Evolutionary conservation across 1,140 invertebrate species (phyloP), one percentile per base, ranked within the genome.

Genomic region (Drosophila parvula): DNA sequence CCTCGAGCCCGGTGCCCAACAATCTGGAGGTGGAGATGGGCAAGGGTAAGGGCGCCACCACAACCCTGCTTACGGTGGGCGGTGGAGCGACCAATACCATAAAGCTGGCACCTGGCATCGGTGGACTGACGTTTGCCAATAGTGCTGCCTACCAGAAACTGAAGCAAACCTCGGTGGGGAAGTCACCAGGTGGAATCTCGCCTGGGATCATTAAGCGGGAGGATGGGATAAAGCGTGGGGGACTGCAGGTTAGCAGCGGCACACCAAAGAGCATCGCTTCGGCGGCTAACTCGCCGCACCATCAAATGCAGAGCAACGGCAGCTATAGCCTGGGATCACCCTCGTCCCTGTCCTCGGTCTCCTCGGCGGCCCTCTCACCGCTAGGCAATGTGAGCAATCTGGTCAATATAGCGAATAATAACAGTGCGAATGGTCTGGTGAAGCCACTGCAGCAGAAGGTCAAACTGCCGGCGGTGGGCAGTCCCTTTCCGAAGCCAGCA

Each of bases 401-500:
- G 43, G 65, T 65, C 48, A 64, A 81, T 51, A 59, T 75, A 51
- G 50, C 73, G 45, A 69, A 67, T 18, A 57, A 77, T 30, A 85
- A 6, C 56, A 58, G 14, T 27, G 16, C 41, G 9, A 77, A 30
- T 16, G 57, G 61, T 3, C 41, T 74, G 14, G 92, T 70, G 86
- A 94, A 76, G 80, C 93, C 93, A 32, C 84, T 93, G 3, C 93
- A 93, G 71, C 91, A 93, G 34, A 92, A 92, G 68, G 93, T 94
- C 22, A 94, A 93, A 8, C 12, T 75, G 34, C 61, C 86, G 1
- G 32, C 60, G 22, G 94, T 94, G 69, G 94, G 95, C 58, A 96
- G 95, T 78, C 94, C 95, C 2, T 99, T 97, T 91, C 98, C 98
- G 0, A 99, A 99, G 93, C 98, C 98, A 0, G 97, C 97, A 1